Base-by-base conservation (phyloP, 2,797 vertebrate species). In the Propithecus deckenii region DNA sequence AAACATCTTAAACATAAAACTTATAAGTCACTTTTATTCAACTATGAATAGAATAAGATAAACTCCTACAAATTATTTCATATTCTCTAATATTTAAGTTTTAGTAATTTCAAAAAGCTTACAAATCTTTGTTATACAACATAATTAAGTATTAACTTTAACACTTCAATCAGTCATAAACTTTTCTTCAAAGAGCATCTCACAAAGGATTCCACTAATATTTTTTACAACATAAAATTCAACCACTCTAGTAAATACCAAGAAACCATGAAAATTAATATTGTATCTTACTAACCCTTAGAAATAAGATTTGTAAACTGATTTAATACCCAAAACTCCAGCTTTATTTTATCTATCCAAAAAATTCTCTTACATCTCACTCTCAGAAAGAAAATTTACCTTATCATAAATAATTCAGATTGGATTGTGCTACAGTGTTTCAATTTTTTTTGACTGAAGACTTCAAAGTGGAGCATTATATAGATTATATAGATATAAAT, bases 151-250 rank as follows among this genome's bases (percentile, higher is more conserved):
- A 41, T 11, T 61, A 92, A 93, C 23, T 85, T 92, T 74, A 93
- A 78, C 32, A 86, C 41, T 81, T 91, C 35, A 94, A 89, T 72
- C n/a, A 7, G 50, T 38, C n/a, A 83, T 86, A 76, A 90, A 85
- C 46, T 81, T 84, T 59, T 71, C 61, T 79, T 59, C 32, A 93
- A 95, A 67, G 4, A 92, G 89, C 55, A 67, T 43, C 63, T 65
- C 35, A 92, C 18, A 76, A 90, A 86, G 41, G 28, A 86, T 65
- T 84, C 52, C 89, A 75, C 18, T 79, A 28, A 12, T 88, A 76
- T 72, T 78, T 89, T 93, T 92, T 84, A 92, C 12, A 86, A 92
- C 20, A 79, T 69, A 79, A 94, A 94, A 84, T 94, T 86, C 74
- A 97, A 83, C 55, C 46, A 86, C 23, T 86, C 59, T 83, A 61